These are phyloP conservation scores for Micromussa lordhowensis DNA, from an alignment of 92 coral and sea anemone species.

Conservation along the genomic window DNA sequence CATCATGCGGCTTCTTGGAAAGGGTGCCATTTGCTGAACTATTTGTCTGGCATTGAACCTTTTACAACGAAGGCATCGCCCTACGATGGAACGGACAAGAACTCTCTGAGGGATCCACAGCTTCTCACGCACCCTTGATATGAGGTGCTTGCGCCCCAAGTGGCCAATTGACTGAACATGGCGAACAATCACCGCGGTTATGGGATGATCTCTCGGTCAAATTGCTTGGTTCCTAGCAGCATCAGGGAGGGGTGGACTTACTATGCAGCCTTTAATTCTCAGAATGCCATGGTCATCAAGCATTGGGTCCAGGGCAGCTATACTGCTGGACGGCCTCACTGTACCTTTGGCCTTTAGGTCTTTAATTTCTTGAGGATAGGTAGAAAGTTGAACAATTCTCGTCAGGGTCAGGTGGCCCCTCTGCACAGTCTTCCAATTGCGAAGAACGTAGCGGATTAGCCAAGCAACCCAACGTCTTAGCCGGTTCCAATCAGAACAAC, in stretches of 20 bases:
- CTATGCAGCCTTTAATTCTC: conserved; percentile 64
- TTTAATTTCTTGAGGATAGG: conserved; percentile 46
- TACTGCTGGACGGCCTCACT: conserved; percentile 54
- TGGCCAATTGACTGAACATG: conserved; percentile 54
- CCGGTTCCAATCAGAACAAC: not conserved
- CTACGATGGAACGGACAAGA: conserved; percentile 13
- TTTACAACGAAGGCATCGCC: conserved; percentile 55
- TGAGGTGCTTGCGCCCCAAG: conserved; percentile 69
- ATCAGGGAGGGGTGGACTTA: conserved; percentile 33
- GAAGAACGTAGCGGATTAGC: not conserved
- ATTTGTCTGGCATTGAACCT: conserved; percentile 52
- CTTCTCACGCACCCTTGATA: conserved; percentile 52
- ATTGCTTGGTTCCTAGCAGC: conserved; percentile 43
- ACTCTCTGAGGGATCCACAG: conserved; percentile 67
- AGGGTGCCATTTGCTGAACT: conserved; percentile 67
- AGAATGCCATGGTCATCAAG: conserved; percentile 58
- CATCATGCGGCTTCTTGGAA: conserved; percentile 54
- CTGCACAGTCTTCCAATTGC: not conserved
- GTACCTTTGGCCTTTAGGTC: conserved; percentile 48
- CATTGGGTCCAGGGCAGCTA: conserved; percentile 51
- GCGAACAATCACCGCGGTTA: conserved; percentile 33
- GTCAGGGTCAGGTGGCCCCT: conserved; percentile 2
- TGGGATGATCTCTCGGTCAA: conserved; percentile 63
- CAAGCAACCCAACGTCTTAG: not conserved
- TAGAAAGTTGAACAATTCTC: conserved; percentile 43